A percentile compares a stretch with the other conserved stretches of the same genome.
These are phyloP conservation scores for Polydrusus tereticollis DNA, from an alignment of 2,888 invertebrate genomes.

Conservation along the genomic window DNA sequence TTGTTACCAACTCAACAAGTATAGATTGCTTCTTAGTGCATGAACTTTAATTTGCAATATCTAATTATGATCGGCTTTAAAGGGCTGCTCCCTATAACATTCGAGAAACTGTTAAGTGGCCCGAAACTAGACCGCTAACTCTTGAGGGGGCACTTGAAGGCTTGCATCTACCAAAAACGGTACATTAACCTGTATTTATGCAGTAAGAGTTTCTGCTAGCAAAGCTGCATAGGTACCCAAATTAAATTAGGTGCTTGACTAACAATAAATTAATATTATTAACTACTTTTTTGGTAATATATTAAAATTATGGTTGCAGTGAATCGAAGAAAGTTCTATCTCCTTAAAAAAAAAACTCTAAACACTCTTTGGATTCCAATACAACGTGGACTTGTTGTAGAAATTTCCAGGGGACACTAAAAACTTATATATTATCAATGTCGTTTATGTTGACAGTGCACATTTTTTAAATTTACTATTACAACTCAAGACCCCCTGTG, in stretches of 20 bases:
- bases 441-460: no score
- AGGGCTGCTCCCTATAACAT: slow-evolving; percentile 5
- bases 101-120: slow-evolving; percentile 21
- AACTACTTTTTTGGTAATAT: no score
- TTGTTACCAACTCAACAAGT: neutral
- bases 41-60: neutral
- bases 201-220: neutral
- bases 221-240: neutral
- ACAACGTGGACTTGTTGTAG: no score
- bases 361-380: no score
- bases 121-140: slow-evolving; percentile 17
- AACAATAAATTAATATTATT: no score
- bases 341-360: no score
- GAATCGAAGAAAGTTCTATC: no score
- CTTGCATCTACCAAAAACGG: neutral
- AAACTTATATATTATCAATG: no score
- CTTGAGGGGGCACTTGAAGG: slow-evolving; percentile 11
- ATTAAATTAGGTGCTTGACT: neutral
- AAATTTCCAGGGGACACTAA: no score
- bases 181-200: neutral
- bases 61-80: slow-evolving; percentile 10
- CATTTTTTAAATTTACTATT: no score
- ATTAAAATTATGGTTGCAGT: no score
- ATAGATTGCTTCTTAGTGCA: neutral
- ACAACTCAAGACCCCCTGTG: no score